Evolutionary conservation across 2,797 vertebrate genomes (phyloP).

Genomic region (Sebastes goodei): DNA sequence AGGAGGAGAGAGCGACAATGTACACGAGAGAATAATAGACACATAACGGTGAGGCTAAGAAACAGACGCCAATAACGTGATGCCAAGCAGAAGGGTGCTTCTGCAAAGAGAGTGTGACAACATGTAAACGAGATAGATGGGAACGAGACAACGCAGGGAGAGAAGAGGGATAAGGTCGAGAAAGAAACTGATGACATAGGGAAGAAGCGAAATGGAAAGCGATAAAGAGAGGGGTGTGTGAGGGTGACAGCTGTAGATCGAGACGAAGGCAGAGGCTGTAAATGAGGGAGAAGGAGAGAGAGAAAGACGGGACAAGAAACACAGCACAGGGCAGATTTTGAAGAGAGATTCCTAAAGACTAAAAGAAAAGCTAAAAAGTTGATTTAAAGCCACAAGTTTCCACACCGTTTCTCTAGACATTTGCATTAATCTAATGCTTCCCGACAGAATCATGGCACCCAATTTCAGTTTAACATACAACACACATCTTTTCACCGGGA

Average conservation of each 20-base stretch:
- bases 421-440: constrained; percentile 11
- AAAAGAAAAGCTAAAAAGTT: constrained; percentile 9
- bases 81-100: constrained; percentile 4
- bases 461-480: constrained; percentile 23
- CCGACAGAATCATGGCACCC: neutral
- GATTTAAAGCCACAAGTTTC: neutral
- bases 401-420: constrained; percentile 17
- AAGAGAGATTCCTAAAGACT: constrained; percentile 22
- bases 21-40: constrained; percentile 12
- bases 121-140: constrained; percentile 53
- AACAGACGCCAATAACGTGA: neutral
- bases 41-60: neutral
- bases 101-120: constrained; percentile 25
- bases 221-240: constrained; percentile 30
- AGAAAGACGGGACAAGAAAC: neutral
- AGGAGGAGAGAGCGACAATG: neutral
- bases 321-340: constrained; percentile 11
- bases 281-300: constrained; percentile 3
- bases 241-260: constrained; percentile 23
- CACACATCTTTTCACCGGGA: neutral
- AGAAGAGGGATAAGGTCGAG: constrained; percentile 21
- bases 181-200: constrained; percentile 44
- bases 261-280: constrained; percentile 27
- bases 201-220: constrained; percentile 33
- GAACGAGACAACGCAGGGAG: neutral